A percentile compares a stretch with the other conserved stretches of the same genome.
Conservation (phyloP, 2,113 vertebrate genomes). For the Catharus minimus region DNA sequence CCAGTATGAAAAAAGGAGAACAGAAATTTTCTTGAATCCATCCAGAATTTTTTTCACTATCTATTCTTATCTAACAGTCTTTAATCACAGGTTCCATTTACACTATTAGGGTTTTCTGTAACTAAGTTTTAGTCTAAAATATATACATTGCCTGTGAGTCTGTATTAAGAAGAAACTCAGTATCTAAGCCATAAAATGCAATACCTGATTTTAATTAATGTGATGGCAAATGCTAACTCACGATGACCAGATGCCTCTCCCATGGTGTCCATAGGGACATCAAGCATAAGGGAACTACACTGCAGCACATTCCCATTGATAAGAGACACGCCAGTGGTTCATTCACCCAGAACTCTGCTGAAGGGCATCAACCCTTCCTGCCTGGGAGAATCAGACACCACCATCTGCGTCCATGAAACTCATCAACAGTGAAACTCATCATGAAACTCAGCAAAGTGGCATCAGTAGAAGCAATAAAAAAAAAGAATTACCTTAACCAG, state of each 20-base stretch:
- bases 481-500: neutral
- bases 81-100: neutral
- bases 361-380: neutral
- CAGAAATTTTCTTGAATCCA: neutral
- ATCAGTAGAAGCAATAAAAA: neutral
- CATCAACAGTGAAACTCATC: neutral
- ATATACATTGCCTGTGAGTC: neutral
- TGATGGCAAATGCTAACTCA: neutral
- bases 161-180: neutral
- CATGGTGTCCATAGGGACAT: neutral
- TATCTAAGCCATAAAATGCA: neutral
- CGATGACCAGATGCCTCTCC: neutral
- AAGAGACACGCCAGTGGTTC: neutral
- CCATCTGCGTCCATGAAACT: neutral
- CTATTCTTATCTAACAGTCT: neutral
- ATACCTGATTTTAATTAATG: neutral
- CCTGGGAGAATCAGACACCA: neutral
- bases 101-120: neutral
- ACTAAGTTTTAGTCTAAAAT: neutral
- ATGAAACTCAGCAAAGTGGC: neutral
- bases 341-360: neutral
- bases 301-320: neutral
- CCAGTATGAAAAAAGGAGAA: neutral
- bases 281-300: neutral
- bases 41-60: neutral